Conservation (phyloP, 2,113 vertebrate genomes). For the Notarius quadriscutis region DNA sequence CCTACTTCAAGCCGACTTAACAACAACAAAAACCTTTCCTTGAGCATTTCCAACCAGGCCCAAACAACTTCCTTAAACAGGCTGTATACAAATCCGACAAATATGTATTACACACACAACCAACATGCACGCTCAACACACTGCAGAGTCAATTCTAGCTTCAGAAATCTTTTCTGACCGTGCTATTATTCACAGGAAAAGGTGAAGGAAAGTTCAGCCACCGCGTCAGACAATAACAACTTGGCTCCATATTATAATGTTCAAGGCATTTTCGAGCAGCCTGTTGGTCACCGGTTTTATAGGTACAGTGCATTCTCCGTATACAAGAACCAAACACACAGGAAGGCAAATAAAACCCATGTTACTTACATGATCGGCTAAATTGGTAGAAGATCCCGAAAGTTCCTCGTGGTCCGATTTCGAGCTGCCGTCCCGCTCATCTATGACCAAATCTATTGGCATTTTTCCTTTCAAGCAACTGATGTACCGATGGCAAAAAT, state of each 20-base stretch:
- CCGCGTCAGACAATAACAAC: slow-evolving; percentile 44
- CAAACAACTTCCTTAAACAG: background rate
- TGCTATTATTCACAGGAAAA: slow-evolving; percentile 40
- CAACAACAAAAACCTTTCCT: background rate
- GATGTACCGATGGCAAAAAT: slow-evolving; percentile 99
- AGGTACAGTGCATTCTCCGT: slow-evolving; percentile 11
- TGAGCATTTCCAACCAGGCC: background rate
- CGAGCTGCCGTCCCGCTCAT: slow-evolving; percentile 97
- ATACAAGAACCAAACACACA: slow-evolving; percentile 24
- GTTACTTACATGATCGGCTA: slow-evolving; percentile 97
- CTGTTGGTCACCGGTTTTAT: slow-evolving; percentile 28
- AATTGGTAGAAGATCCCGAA: slow-evolving; percentile 98
- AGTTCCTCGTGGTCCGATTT: slow-evolving; percentile 99
- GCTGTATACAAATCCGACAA: background rate
- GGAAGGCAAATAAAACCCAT: slow-evolving; percentile 22
- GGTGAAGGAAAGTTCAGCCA: slow-evolving; percentile 44
- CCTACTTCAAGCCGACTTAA: background rate
- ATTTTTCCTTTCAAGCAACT: slow-evolving; percentile 99
- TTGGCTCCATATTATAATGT: slow-evolving; percentile 36
- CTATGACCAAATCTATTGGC: slow-evolving; percentile 99
- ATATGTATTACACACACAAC: background rate
- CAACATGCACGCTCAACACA: background rate
- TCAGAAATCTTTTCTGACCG: background rate
- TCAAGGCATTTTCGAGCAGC: slow-evolving; percentile 30
- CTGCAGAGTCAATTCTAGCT: background rate